Conservation (phyloP, 2,888 invertebrate genomes). For the Steinernema carpocapsae region DNA sequence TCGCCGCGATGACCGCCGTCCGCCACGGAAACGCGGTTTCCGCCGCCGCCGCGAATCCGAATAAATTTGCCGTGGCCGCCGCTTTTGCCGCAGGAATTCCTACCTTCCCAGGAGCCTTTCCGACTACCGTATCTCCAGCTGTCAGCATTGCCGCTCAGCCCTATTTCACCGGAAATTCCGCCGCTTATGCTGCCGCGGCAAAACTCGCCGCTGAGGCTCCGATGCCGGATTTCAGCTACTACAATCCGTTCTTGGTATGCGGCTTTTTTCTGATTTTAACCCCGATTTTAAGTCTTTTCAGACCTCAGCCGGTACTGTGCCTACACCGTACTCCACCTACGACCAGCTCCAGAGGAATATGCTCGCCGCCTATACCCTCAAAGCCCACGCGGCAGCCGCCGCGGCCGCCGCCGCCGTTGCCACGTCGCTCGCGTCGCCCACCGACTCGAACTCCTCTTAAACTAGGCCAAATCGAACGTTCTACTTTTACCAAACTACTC, state of each 20-base stretch:
- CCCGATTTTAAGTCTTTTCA: neutral
- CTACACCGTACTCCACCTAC: neutral
- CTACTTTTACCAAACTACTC: neutral
- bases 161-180: neutral
- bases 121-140: constrained; percentile 15
- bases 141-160: constrained; percentile 10
- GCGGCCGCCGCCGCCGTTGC: constrained; percentile 5
- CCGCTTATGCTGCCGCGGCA: constrained; percentile 10
- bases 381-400: constrained; percentile 15
- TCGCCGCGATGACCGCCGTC: constrained; percentile 14
- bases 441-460: neutral
- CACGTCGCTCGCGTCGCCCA: neutral
- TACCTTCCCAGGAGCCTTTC: neutral
- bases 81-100: constrained; percentile 19
- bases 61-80: constrained; percentile 2
- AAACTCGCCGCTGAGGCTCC: constrained; percentile 1
- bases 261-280: neutral
- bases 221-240: constrained; percentile 9
- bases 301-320: constrained; percentile 1
- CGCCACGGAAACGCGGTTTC: neutral
- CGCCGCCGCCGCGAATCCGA: neutral
- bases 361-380: constrained; percentile 7
- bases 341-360: constrained; percentile 16
- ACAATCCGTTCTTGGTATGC: constrained; percentile 12
- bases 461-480: neutral